These are phyloP conservation scores for Eilema sororculum DNA, from an alignment of 2,888 invertebrate genomes.

Conservation along the genomic window DNA sequence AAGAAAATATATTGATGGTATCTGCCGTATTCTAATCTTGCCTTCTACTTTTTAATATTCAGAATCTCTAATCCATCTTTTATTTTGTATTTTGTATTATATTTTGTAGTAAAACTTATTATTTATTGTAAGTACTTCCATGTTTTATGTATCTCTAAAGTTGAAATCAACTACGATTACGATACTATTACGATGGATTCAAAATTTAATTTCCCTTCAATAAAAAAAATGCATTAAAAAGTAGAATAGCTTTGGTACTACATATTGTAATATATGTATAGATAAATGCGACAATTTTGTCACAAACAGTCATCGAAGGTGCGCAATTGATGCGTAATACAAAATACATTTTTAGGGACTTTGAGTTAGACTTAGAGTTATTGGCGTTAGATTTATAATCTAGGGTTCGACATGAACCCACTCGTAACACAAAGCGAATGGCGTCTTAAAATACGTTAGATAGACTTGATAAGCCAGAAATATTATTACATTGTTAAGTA, in stretches of 20 bases:
- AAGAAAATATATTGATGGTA: background rate
- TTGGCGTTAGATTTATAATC: background rate
- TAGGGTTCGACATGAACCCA: background rate
- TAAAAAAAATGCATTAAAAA: too few relatives aligned
- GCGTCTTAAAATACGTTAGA: background rate
- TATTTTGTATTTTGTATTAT: background rate
- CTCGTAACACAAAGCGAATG: background rate
- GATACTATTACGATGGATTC: background rate
- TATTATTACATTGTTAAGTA: background rate
- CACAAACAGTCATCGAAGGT: too few relatives aligned
- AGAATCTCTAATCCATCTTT: background rate
- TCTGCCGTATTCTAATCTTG: background rate
- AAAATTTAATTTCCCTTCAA: too few relatives aligned
- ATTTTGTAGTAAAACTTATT: background rate
- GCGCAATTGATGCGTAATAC: too few relatives aligned
- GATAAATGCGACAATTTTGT: too few relatives aligned
- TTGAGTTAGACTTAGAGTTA: background rate
- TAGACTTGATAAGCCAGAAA: background rate
- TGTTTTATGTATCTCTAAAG: background rate
- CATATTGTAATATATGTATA: too few relatives aligned
- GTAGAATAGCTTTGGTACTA: too few relatives aligned
- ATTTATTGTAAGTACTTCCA: background rate
- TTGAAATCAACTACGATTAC: too few relatives aligned
- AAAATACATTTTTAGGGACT: too few relatives aligned
- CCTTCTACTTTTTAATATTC: background rate